Percentiles rank a stretch among this genome's conserved stretches.
Evolutionary conservation across 2,888 invertebrate genomes (phyloP).

Genomic region (Pseudolycoriella hygida): DNA sequence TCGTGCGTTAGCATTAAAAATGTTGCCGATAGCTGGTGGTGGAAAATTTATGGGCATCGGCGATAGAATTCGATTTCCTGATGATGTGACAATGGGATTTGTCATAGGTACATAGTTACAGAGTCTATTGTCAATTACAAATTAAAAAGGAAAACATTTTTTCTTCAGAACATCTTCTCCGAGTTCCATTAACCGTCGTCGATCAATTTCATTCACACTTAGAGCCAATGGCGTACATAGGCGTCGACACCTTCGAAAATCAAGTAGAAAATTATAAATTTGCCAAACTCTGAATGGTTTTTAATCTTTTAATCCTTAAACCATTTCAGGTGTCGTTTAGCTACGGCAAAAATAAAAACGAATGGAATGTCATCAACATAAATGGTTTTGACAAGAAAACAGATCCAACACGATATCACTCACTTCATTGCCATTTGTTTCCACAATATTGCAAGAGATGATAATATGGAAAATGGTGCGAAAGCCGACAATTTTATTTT

Average conservation of each 20-base stretch:
- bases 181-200: constrained; percentile 69
- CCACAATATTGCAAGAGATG: constrained; percentile 26
- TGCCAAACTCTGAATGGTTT: not conserved
- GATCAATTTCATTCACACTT: constrained; percentile 89
- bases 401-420: constrained; percentile 77
- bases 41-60: constrained; percentile 86
- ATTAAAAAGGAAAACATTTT: constrained; percentile 16
- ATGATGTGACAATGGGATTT: constrained; percentile 95
- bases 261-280: constrained; percentile 39
- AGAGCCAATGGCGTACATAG: constrained; percentile 78
- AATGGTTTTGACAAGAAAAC: constrained; percentile 63
- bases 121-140: not conserved
- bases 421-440: constrained; percentile 77
- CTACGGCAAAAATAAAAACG: constrained; percentile 59
- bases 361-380: constrained; percentile 72
- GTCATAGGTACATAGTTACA: constrained; percentile 55
- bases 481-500: too few relatives aligned
- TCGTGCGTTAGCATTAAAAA: constrained; percentile 77
- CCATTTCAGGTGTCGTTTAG: constrained; percentile 48
- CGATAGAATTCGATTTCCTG: constrained; percentile 82
- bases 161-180: constrained; percentile 52
- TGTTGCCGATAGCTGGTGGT: constrained; percentile 88
- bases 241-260: constrained; percentile 58
- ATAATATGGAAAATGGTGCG: too few relatives aligned
- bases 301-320: too few relatives aligned